These are phyloP conservation scores for Oceanodroma tethys DNA, from an alignment of 2,113 vertebrate genomes.

Conservation along the genomic window DNA sequence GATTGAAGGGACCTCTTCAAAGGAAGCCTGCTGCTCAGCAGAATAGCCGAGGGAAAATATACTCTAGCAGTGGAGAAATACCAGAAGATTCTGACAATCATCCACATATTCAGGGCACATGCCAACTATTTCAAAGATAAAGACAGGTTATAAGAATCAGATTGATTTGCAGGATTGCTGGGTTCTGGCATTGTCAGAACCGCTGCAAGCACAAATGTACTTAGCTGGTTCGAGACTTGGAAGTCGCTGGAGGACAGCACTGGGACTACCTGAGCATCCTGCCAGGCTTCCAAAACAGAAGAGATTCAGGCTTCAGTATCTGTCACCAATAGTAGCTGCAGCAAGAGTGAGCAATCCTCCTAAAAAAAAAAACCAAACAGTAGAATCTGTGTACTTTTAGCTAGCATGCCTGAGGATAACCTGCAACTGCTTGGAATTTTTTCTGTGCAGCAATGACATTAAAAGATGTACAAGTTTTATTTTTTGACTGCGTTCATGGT, in stretches of 20 bases:
- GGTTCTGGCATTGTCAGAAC: background rate
- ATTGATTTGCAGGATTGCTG: background rate
- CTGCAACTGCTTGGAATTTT: background rate
- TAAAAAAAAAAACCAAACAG: background rate
- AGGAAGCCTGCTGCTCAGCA: background rate
- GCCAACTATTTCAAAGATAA: background rate
- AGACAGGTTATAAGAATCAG: background rate
- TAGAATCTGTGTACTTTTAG: background rate
- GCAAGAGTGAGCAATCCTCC: background rate
- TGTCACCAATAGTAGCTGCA: background rate
- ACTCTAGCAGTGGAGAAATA: background rate
- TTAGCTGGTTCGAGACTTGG: background rate
- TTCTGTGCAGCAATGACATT: rapidly evolving
- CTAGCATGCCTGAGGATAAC: background rate
- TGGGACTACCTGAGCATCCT: background rate
- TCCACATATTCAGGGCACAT: background rate
- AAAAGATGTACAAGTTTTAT: background rate
- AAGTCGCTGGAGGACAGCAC: rapidly evolving
- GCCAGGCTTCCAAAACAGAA: background rate
- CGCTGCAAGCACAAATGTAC: background rate
- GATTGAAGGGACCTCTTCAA: background rate
- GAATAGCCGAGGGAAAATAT: background rate
- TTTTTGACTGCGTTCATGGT: background rate
- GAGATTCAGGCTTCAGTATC: background rate
- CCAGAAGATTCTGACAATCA: background rate